phyloP scores from a whole-genome alignment of 2,888 invertebrate species.

The Drosophila conformis region DNA sequence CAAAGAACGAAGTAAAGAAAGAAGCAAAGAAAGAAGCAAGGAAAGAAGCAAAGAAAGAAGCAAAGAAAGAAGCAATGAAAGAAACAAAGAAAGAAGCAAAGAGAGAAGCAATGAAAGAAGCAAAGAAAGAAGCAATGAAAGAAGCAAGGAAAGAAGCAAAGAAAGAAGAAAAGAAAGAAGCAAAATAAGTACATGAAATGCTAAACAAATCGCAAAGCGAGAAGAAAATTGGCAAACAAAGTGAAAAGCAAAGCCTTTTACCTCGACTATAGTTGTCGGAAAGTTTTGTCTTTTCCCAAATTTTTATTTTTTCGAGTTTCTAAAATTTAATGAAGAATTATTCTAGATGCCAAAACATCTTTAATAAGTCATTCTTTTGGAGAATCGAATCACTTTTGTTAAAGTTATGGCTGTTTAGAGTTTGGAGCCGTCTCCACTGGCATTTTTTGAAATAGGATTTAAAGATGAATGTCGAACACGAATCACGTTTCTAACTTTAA shows the following conservation, averaged over 20 bases:
- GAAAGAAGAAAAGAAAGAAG: too few relatives aligned
- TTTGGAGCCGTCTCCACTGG: background rate
- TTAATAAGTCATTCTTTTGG: rapidly evolving
- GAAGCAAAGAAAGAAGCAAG: too few relatives aligned
- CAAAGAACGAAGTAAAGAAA: too few relatives aligned
- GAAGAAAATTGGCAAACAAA: background rate
- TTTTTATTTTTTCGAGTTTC: background rate
- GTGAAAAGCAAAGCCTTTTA: background rate
- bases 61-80: too few relatives aligned
- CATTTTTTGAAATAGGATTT: rapidly evolving
- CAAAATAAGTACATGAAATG: background rate
- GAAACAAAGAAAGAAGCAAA: too few relatives aligned
- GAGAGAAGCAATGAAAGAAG: too few relatives aligned
- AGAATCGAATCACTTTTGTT: background rate
- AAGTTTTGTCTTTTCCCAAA: rapidly evolving
- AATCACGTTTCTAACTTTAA: background rate
- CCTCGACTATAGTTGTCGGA: rapidly evolving
- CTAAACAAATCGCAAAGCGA: background rate
- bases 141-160: too few relatives aligned
- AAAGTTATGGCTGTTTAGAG: background rate
- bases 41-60: too few relatives aligned
- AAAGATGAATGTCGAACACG: background rate
- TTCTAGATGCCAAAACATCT: background rate
- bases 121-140: too few relatives aligned
- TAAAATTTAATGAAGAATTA: background rate